phyloP scores from a whole-genome alignment of 1,140 invertebrate species.

The Holotrichia oblita region DNA sequence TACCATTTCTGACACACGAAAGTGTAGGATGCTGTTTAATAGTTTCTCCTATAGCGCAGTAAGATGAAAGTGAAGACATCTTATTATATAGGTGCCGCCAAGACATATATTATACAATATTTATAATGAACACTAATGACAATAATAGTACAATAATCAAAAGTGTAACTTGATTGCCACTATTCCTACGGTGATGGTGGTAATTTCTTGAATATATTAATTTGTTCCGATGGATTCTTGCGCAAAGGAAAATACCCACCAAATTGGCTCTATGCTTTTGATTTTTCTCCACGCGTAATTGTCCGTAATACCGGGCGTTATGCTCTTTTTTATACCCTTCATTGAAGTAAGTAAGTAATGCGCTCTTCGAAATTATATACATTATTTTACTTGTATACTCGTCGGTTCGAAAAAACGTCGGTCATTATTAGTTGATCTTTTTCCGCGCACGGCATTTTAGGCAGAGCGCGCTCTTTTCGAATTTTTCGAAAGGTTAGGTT shows the following conservation, averaged over 20 bases:
- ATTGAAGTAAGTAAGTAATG: background rate
- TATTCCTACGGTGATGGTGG: background rate
- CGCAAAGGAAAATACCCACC: background rate
- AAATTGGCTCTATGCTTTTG: background rate
- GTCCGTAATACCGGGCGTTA: background rate
- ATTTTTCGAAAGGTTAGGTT: background rate
- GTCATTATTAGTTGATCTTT: conserved; percentile 12
- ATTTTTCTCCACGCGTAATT: background rate
- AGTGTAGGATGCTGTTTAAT: too few relatives aligned
- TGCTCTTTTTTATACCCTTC: background rate
- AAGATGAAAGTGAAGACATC: too few relatives aligned
- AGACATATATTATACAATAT: background rate
- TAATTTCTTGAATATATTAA: background rate
- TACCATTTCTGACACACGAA: too few relatives aligned
- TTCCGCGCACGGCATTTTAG: background rate
- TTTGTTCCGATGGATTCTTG: background rate
- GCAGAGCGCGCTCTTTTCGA: conserved; percentile 6
- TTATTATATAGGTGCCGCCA: too few relatives aligned
- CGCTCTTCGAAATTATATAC: background rate
- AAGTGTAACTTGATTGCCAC: background rate
- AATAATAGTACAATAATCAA: background rate
- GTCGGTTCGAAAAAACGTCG: background rate
- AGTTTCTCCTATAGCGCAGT: too few relatives aligned
- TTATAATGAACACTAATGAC: background rate
- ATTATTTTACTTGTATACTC: background rate